These are phyloP conservation scores for Sebastes steindachneri DNA, from an alignment of 2,797 vertebrate genomes.

Conservation along the genomic window DNA sequence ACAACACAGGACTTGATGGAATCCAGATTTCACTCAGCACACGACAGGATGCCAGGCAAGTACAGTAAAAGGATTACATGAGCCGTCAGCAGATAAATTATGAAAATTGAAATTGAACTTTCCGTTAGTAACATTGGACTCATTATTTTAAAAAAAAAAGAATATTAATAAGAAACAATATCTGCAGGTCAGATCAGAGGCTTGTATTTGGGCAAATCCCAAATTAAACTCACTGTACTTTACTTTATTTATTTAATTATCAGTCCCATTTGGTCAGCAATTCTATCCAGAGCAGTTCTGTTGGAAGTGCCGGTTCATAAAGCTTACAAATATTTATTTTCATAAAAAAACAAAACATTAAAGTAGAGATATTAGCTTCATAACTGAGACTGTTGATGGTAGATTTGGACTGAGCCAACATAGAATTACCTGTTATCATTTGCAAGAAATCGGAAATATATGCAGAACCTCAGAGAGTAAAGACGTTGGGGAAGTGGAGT, in stretches of 20 bases:
- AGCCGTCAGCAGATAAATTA: constrained; percentile 86
- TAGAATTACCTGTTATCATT: constrained; percentile 65
- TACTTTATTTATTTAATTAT: neutral
- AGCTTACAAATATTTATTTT: constrained; percentile 37
- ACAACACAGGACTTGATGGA: constrained; percentile 82
- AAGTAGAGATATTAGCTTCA: constrained; percentile 31
- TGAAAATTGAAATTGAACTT: constrained; percentile 35
- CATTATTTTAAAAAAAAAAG: neutral
- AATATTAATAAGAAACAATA: neutral
- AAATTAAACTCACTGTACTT: neutral
- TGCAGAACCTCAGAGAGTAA: constrained; percentile 44
- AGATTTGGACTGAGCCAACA: constrained; percentile 34
- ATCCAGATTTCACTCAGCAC: constrained; percentile 86
- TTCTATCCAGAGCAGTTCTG: neutral
- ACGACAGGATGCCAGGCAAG: constrained; percentile 85
- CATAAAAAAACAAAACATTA: constrained; percentile 15
- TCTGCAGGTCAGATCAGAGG: neutral
- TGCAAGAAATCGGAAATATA: constrained; percentile 60
- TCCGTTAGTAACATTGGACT: neutral
- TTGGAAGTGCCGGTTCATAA: neutral
- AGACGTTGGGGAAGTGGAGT: constrained; percentile 85
- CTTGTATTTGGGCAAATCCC: neutral
- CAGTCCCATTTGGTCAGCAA: neutral
- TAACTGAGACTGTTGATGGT: constrained; percentile 30
- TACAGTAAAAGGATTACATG: constrained; percentile 85